These are phyloP conservation scores for Protonemura montana DNA, from an alignment of 2,888 invertebrate species.

Conservation along the genomic window DNA sequence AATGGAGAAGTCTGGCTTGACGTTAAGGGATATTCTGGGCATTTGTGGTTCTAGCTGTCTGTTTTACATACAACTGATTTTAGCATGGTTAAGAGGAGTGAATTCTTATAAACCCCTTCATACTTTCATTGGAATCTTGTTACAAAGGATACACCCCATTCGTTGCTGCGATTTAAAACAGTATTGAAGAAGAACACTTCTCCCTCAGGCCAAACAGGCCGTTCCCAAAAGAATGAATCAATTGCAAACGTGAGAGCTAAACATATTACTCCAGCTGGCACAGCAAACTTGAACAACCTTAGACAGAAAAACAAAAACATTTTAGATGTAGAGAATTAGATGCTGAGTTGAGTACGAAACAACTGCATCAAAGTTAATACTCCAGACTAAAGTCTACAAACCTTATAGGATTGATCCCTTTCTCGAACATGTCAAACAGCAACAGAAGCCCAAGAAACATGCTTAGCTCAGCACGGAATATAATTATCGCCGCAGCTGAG, in stretches of 20 bases:
- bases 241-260: constrained; percentile 77
- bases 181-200: constrained; percentile 97
- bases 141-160: constrained; percentile 95
- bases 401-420: constrained; percentile 73
- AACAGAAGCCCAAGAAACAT: constrained; percentile 87
- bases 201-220: constrained; percentile 94
- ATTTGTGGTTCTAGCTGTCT: too few relatives aligned
- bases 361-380: too few relatives aligned
- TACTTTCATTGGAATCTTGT: too few relatives aligned
- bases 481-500: constrained; percentile 86
- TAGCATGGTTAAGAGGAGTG: too few relatives aligned
- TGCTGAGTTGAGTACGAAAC: too few relatives aligned
- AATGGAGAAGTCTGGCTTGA: constrained; percentile 84
- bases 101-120: too few relatives aligned
- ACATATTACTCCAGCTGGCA: constrained; percentile 75
- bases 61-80: too few relatives aligned
- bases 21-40: constrained; percentile 41
- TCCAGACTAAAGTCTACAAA: constrained; percentile 58
- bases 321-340: not conserved
- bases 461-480: constrained; percentile 90
- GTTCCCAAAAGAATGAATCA: constrained; percentile 94
- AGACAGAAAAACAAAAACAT: constrained; percentile 53
- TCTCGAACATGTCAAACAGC: constrained; percentile 77
- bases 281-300: constrained; percentile 75
- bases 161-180: constrained; percentile 89